Evolutionary conservation across 2,888 invertebrate species (phyloP).

Genomic region (Gnatocerus cornutus): DNA sequence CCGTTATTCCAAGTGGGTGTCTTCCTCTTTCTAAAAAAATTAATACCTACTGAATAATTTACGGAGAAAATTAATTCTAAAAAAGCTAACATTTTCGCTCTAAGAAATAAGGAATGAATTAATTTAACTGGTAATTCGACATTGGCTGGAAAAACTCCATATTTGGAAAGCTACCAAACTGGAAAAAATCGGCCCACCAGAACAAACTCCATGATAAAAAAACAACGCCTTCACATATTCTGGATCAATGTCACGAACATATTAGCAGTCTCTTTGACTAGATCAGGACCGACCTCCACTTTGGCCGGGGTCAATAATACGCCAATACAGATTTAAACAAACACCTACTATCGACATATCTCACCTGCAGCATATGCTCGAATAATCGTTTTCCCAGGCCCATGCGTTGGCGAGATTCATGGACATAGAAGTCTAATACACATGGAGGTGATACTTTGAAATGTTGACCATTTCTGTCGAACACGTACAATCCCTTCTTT

Average conservation of each 20-base stretch:
- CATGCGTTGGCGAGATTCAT: slow-evolving; percentile 86
- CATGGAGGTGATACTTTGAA: slow-evolving; percentile 89
- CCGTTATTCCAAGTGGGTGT: too few relatives aligned
- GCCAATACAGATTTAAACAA: slow-evolving; percentile 14
- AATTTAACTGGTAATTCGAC: neutral
- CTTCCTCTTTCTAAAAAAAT: too few relatives aligned
- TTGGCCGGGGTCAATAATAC: slow-evolving; percentile 34
- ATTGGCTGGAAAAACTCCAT: neutral
- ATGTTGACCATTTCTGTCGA: slow-evolving; percentile 80
- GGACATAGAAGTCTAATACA: slow-evolving; percentile 94
- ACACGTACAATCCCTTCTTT: slow-evolving; percentile 90
- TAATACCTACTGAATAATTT: too few relatives aligned
- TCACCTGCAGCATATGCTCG: slow-evolving; percentile 90
- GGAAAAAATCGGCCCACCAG: neutral
- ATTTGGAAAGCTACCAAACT: neutral
- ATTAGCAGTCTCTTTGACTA: slow-evolving; percentile 14
- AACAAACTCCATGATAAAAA: neutral
- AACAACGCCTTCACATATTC: slow-evolving; percentile 29
- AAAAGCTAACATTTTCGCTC: too few relatives aligned
- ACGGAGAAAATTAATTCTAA: too few relatives aligned
- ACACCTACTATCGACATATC: slow-evolving; percentile 52
- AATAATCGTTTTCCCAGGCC: slow-evolving; percentile 90
- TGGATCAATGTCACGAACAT: slow-evolving; percentile 26
- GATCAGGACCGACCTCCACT: slow-evolving; percentile 19
- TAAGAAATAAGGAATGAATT: too few relatives aligned